Evolutionary conservation across 2,888 invertebrate genomes (phyloP).

Genomic region (Limnephilus auricula): DNA sequence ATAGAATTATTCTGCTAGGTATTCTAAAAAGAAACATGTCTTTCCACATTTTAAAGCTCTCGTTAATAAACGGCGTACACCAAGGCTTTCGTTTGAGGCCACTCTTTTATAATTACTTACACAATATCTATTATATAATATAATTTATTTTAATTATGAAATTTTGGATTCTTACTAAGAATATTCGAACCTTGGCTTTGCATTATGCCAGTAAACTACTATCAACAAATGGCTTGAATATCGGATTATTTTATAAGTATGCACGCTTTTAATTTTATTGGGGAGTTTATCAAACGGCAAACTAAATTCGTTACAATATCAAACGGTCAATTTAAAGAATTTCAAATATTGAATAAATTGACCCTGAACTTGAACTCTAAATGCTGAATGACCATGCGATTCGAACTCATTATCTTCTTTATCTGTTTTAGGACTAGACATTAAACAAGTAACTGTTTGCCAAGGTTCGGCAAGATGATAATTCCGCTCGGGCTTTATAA

Average conservation of each 20-base stretch:
- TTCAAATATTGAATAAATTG: neutral
- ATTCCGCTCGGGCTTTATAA: neutral
- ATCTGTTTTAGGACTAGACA: neutral
- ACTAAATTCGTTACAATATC: neutral
- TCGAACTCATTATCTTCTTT: neutral
- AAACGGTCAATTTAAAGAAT: neutral
- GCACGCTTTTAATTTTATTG: neutral
- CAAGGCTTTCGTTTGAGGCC: neutral
- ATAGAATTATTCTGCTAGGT: neutral
- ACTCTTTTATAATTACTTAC: neutral
- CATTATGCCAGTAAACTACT: too few relatives aligned
- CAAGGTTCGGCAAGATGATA: slow-evolving; percentile 2
- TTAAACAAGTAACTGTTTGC: neutral
- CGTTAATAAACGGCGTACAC: neutral
- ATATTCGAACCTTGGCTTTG: too few relatives aligned
- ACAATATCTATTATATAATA: too few relatives aligned
- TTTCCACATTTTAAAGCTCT: neutral
- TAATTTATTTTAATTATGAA: too few relatives aligned
- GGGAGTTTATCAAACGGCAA: neutral
- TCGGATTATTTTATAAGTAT: too few relatives aligned
- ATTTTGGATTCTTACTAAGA: too few relatives aligned
- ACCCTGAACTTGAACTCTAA: neutral
- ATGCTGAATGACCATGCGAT: neutral
- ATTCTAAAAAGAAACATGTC: neutral
- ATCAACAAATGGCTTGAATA: too few relatives aligned